Percentiles rank a stretch among this genome's conserved stretches.
phyloP scores from a whole-genome alignment of 2,113 vertebrate species.

The Aegithalos caudatus region DNA sequence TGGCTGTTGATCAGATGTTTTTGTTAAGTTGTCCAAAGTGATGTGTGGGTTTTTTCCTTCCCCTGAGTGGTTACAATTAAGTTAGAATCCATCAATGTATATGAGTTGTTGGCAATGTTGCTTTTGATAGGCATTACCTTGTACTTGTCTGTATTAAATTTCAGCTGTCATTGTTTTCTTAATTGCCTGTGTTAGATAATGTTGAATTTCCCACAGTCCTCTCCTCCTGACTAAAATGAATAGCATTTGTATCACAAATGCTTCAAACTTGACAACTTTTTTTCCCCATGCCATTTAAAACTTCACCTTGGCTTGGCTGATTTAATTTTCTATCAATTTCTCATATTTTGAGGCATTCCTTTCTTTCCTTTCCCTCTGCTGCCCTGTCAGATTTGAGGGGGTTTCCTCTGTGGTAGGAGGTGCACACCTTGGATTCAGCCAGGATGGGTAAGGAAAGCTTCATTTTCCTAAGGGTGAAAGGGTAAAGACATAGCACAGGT shows the following conservation, averaged over 20 bases:
- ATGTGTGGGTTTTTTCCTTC: slow-evolving; percentile 18
- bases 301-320: slow-evolving; percentile 15
- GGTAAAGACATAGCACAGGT: background rate
- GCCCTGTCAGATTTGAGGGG: background rate
- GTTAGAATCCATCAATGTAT: slow-evolving; percentile 57
- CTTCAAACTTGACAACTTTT: slow-evolving; percentile 66
- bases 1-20: slow-evolving; percentile 33
- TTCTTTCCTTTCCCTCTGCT: background rate
- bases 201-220: slow-evolving; percentile 63
- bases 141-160: slow-evolving; percentile 67
- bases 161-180: slow-evolving; percentile 73
- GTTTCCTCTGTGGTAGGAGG: fast-evolving
- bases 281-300: slow-evolving; percentile 56
- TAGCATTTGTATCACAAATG: slow-evolving; percentile 56
- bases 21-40: slow-evolving; percentile 54
- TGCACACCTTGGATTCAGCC: background rate
- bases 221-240: slow-evolving; percentile 57
- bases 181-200: slow-evolving; percentile 68
- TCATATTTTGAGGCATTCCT: background rate
- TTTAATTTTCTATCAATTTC: slow-evolving; percentile 51
- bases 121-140: slow-evolving; percentile 65
- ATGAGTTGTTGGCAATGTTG: slow-evolving; percentile 60
- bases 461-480: background rate
- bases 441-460: background rate
- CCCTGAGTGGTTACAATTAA: slow-evolving; percentile 53